These are phyloP conservation scores for Cyclopterus lumpus DNA, from an alignment of 2,797 vertebrate species.

Conservation along the genomic window DNA sequence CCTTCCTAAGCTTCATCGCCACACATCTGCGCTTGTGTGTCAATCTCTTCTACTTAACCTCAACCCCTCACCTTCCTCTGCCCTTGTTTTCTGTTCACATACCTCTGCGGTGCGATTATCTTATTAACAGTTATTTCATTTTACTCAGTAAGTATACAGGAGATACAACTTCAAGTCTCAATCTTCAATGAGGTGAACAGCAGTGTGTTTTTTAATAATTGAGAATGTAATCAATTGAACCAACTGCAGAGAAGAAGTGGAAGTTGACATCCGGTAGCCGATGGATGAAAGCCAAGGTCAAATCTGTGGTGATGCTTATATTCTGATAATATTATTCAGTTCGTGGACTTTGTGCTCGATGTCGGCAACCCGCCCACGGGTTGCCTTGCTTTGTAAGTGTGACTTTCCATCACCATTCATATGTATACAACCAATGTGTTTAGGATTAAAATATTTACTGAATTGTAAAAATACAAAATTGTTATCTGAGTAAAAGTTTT, in stretches of 20 bases:
- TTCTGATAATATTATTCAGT: too few species aligned
- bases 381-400: too few species aligned
- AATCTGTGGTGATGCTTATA: background rate
- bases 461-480: background rate
- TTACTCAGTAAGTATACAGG: conserved; percentile 1
- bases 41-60: conserved; percentile 57
- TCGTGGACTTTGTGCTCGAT: too few species aligned
- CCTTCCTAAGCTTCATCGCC: conserved; percentile 53
- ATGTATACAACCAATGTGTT: background rate
- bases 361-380: too few species aligned
- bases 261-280: background rate
- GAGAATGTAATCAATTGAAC: background rate
- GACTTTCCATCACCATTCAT: too few species aligned
- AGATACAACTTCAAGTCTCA: background rate
- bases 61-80: conserved; percentile 23
- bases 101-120: conserved; percentile 15
- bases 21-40: conserved; percentile 62
- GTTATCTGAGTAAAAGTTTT: background rate
- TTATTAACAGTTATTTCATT: conserved; percentile 25
- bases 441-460: background rate
- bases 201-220: background rate
- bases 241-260: background rate
- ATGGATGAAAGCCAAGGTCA: conserved; percentile 17
- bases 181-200: background rate
- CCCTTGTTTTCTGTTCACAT: conserved; percentile 18